Base-by-base conservation (phyloP, 2,888 invertebrate species). In the Liodrosophila aerea region DNA sequence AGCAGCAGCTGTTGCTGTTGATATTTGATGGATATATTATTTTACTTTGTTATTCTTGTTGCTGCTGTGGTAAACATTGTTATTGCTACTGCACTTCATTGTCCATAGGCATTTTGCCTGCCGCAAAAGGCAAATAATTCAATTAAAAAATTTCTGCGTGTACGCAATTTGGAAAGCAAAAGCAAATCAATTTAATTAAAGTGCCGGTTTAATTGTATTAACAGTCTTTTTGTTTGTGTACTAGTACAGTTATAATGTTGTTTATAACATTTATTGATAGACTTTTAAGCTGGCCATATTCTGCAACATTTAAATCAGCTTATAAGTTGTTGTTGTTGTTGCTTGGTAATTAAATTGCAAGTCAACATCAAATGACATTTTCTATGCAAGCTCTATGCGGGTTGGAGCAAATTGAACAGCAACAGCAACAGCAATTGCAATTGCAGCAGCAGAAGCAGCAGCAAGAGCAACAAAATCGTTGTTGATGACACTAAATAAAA, bases 401-500 rank as follows among this genome's bases (percentile, higher is more conserved):
- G 81, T 33, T 58, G 49, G 22, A 40, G 56, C 71, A 73, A 84
- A 68, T 64, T 65, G 71, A 58, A 60, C 59, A 64, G 47, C 44
- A 53, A 49, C 33, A 15, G 16, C 34, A 50, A 13, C 29, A 30
- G 30, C 50, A 46, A 45, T n/a, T 33, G 41, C 36, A 52, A 16
- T 34, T 7, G 30, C 11, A 45, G 12, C 12, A 39, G 7, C 39
- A 45, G 15, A 7, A 15, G 16, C 47, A 52, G 44, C 44, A 53
- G 37, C 50, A 60, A 34, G 43, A 40, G 7, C 29, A 64, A 58
- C 54, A 63, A 49, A 61, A 74, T 60, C 64, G 62, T 69, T 78
- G 78, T 82, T 77, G 76, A 77, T 85, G 78, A 82, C 83, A 80
- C 78, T 80, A 85, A 80, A 85, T 83, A 84, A 81, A 85, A 80